Evolutionary conservation across 2,888 invertebrate species (phyloP).

Genomic region (Acronicta aceris): DNA sequence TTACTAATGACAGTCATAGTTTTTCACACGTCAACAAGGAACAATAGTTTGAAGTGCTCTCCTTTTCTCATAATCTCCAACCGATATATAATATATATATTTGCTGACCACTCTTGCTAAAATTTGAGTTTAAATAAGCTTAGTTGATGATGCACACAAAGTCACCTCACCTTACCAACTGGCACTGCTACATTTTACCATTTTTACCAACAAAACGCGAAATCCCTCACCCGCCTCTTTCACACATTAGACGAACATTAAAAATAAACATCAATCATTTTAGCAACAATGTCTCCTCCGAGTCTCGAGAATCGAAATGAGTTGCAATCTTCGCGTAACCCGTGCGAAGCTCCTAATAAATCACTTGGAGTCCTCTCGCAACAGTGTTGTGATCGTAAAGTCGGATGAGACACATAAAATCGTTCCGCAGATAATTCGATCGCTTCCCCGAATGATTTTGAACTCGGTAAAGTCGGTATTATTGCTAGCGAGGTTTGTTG

Average conservation of each 20-base stretch:
- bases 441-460: slow-evolving; percentile 75
- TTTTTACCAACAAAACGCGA: slow-evolving; percentile 24
- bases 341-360: slow-evolving; percentile 56
- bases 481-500: slow-evolving; percentile 25
- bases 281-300: slow-evolving; percentile 51
- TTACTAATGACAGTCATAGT: too few species aligned
- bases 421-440: slow-evolving; percentile 81
- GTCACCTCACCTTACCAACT: too few species aligned
- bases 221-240: slow-evolving; percentile 37
- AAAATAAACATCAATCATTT: slow-evolving; percentile 56
- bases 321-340: slow-evolving; percentile 67
- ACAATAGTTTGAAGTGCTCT: too few species aligned
- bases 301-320: slow-evolving; percentile 57
- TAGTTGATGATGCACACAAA: too few species aligned
- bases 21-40: too few species aligned
- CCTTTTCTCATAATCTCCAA: too few species aligned
- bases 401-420: slow-evolving; percentile 68
- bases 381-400: slow-evolving; percentile 65
- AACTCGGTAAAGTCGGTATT: slow-evolving; percentile 24
- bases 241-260: slow-evolving; percentile 54
- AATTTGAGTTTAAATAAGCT: too few species aligned
- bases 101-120: too few species aligned
- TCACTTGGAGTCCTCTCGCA: slow-evolving; percentile 64
- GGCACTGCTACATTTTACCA: slow-evolving; percentile 5
- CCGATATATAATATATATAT: too few species aligned